Percentiles rank a stretch among this genome's conserved stretches.
phyloP scores from a whole-genome alignment of 2,888 invertebrate genomes.

The Anthoptus insignis region DNA sequence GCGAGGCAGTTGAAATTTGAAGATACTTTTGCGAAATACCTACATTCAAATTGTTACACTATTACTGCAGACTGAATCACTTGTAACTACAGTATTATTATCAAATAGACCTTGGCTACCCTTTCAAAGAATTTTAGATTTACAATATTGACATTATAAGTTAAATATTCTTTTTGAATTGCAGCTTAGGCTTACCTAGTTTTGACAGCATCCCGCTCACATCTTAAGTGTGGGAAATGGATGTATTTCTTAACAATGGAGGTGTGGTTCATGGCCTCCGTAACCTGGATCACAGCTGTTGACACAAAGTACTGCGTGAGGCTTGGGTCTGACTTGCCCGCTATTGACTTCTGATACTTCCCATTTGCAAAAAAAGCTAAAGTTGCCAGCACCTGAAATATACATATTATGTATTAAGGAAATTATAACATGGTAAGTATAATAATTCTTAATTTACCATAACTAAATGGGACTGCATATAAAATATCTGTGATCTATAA shows the following conservation, averaged over 20 bases:
- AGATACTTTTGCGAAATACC: no score
- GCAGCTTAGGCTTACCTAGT: slow-evolving; percentile 60
- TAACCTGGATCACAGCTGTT: slow-evolving; percentile 73
- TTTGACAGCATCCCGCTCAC: slow-evolving; percentile 74
- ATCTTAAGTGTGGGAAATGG: slow-evolving; percentile 77
- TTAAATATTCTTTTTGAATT: no score
- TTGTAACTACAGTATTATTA: no score
- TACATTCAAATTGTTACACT: no score
- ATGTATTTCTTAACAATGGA: slow-evolving; percentile 77
- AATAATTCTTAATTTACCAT: no score
- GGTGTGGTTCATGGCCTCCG: slow-evolving; percentile 76
- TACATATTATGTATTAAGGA: neutral
- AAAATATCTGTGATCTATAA: no score
- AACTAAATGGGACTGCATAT: no score
- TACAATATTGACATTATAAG: neutral
- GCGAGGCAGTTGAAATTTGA: no score
- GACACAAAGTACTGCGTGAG: slow-evolving; percentile 76
- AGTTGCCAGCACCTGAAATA: slow-evolving; percentile 72
- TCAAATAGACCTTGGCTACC: no score
- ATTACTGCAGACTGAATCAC: no score
- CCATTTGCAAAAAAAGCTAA: slow-evolving; percentile 77
- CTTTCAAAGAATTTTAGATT: no score
- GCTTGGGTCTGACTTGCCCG: slow-evolving; percentile 71
- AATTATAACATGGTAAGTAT: no score
- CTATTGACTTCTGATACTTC: slow-evolving; percentile 75